Percentiles rank a stretch among this genome's conserved stretches.
These are phyloP conservation scores for Drosophila austrosaltans DNA, from an alignment of 2,888 invertebrate genomes.

Conservation along the genomic window DNA sequence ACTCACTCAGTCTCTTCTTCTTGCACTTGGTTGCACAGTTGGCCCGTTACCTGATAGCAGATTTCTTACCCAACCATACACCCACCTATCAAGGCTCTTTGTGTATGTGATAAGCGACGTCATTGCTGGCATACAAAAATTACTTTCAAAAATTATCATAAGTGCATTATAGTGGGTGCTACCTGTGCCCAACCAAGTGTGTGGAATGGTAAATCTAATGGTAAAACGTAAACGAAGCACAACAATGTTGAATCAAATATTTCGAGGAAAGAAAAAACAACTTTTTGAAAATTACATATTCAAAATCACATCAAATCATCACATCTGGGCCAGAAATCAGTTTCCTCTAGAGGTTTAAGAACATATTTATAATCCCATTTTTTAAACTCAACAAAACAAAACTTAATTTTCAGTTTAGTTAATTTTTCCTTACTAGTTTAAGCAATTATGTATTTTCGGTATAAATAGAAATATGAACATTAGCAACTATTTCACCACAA, in stretches of 20 bases:
- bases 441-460: no score
- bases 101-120: conserved; percentile 36
- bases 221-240: neutral
- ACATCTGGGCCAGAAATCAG: no score
- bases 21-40: conserved; percentile 75
- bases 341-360: no score
- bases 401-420: no score
- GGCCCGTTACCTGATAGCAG: conserved; percentile 70
- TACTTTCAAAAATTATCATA: conserved; percentile 61
- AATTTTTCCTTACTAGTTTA: no score
- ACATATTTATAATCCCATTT: no score
- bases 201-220: neutral
- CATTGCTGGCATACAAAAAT: conserved; percentile 56
- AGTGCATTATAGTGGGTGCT: conserved; percentile 45
- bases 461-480: no score
- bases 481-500: no score
- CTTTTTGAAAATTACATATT: neutral
- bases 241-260: neutral
- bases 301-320: neutral
- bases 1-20: neutral
- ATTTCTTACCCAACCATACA: neutral
- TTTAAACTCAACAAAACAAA: no score
- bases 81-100: conserved; percentile 11
- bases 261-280: neutral
- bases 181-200: conserved; percentile 7